phyloP scores from a whole-genome alignment of 2,888 invertebrate species.

The Neelides folsomi region DNA sequence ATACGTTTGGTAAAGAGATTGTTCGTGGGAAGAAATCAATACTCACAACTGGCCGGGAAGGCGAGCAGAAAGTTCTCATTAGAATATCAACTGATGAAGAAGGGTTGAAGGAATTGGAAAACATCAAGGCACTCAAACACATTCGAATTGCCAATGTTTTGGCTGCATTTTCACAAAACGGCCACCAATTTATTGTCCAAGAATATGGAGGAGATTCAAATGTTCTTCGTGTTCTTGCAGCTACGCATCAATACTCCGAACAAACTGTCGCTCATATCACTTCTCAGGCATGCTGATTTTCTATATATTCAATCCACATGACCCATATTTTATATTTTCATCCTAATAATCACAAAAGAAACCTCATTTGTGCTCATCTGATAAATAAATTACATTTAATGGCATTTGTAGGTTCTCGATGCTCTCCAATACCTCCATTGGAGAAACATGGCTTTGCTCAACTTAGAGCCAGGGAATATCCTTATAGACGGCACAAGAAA shows the following conservation, averaged over 20 bases:
- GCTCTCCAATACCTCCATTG: constrained; percentile 86
- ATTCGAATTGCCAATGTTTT: not conserved
- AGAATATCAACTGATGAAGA: too few relatives aligned
- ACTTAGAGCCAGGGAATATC: constrained; percentile 22
- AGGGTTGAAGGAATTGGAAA: not conserved
- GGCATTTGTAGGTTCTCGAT: constrained; percentile 53
- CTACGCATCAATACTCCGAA: constrained; percentile 7
- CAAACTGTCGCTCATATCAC: constrained; percentile 7
- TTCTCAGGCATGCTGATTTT: constrained; percentile 5
- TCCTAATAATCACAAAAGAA: too few relatives aligned
- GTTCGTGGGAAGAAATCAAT: too few relatives aligned
- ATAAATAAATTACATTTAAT: not conserved
- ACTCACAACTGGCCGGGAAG: too few relatives aligned
- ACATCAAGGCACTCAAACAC: not conserved
- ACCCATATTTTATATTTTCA: too few relatives aligned
- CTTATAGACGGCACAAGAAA: constrained; percentile 12
- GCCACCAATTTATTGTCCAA: not conserved
- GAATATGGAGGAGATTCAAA: not conserved
- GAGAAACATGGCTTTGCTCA: constrained; percentile 56
- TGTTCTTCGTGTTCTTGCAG: constrained; percentile 7
- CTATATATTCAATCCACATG: not conserved
- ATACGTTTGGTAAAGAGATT: too few relatives aligned
- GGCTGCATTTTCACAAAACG: not conserved
- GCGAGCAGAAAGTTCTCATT: too few relatives aligned
- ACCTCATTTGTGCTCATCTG: too few relatives aligned